Evolutionary conservation across 2,888 invertebrate genomes (phyloP), one percentile per base, ranked within the genome.

Genomic region (Zele albiditarsus): DNA sequence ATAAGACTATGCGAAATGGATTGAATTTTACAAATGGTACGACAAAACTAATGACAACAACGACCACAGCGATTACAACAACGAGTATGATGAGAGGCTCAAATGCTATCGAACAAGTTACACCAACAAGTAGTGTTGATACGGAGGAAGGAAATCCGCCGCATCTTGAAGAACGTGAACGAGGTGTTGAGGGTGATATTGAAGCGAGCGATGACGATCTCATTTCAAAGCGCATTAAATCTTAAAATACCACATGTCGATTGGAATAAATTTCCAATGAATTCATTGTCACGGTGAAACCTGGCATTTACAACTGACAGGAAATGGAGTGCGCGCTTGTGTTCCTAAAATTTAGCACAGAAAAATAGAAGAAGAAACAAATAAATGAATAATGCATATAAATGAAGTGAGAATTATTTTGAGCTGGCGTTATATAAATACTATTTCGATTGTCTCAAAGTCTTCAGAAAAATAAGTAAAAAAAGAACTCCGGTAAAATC

Each of bases 51-150:
- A 69, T 77, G 63, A 76, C 81, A 46, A 66, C 75, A 66, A 80
- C 76, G 77, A 91, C 85, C 91, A 91, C 87, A 90, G 91, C 85
- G 90, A 90, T 75, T 90, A 91, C 84, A 90, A 77, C 68, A 78
- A 91, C 80, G 90, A 91, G 85, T 79, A 80, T 63, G 90, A 70
- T 38, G 71, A 75, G 62, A 58, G 60, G 71, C 63, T 72, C 74
- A 62, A 70, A 63, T 74, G 71, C 75, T 71, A 89, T 89, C 77
- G 92, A 92, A 74, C 91, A 91, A 49, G 90, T 91, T 33, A 92
- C 92, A 1, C 92, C 92, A 5, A 92, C 92, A 1, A 91, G 91
- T 83, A 92, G 91, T 82, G 91, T 92, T 77, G 92, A 92, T 85
- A 92, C 92, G 0, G 92, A 92, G 80, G 92, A 92, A 79, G 91